phyloP scores from a whole-genome alignment of 2,888 invertebrate species.

The Monopis laevigella region DNA sequence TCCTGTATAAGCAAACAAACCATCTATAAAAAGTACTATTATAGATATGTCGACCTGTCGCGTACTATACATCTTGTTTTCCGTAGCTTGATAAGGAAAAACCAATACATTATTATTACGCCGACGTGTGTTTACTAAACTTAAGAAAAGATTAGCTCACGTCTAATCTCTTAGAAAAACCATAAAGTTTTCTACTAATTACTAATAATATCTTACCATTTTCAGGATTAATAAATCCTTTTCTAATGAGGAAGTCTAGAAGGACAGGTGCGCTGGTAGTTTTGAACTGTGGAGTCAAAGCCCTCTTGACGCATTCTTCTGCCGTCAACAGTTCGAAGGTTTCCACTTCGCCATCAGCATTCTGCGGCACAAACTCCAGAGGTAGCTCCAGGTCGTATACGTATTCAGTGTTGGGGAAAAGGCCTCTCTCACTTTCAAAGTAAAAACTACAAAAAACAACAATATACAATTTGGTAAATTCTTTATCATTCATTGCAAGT shows the following conservation, averaged over 20 bases:
- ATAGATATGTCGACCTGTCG: too few relatives aligned
- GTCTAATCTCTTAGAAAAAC: too few relatives aligned
- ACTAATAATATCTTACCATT: slow-evolving; percentile 72
- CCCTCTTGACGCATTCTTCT: slow-evolving; percentile 82
- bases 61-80: too few relatives aligned
- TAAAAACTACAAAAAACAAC: slow-evolving; percentile 83
- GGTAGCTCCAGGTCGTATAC: slow-evolving; percentile 94
- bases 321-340: slow-evolving; percentile 88
- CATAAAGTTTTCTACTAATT: too few relatives aligned
- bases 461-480: too few relatives aligned
- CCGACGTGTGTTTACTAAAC: too few relatives aligned
- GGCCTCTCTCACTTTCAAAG: slow-evolving; percentile 91
- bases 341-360: slow-evolving; percentile 94
- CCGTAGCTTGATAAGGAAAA: too few relatives aligned
- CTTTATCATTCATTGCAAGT: too few relatives aligned
- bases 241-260: slow-evolving; percentile 91
- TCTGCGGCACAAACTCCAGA: slow-evolving; percentile 87
- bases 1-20: too few relatives aligned
- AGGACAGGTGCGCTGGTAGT: slow-evolving; percentile 93
- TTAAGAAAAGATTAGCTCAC: too few relatives aligned
- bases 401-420: slow-evolving; percentile 95
- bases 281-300: slow-evolving; percentile 87
- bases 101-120: too few relatives aligned
- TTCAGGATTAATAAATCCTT: slow-evolving; percentile 88
- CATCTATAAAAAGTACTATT: too few relatives aligned